phyloP scores from a whole-genome alignment of 2,797 vertebrate species.

The Myoxocephalus aenaeus region DNA sequence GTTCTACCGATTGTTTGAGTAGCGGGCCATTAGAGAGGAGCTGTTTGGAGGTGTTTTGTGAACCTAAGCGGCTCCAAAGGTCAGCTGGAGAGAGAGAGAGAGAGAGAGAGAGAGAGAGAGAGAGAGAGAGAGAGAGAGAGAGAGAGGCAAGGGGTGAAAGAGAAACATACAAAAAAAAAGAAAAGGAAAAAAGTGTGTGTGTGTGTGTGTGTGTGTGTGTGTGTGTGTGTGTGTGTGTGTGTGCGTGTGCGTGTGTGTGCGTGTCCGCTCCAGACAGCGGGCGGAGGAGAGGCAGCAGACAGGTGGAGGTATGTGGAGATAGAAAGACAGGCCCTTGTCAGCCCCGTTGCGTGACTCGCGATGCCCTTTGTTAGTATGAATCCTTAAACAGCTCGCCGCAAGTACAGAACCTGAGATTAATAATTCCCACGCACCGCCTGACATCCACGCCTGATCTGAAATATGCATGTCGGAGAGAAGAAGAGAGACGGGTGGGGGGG shows the following conservation, averaged over 20 bases:
- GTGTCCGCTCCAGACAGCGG: conserved; percentile 10
- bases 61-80: conserved; percentile 88
- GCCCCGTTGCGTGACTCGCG: conserved; percentile 75
- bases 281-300: conserved; percentile 51
- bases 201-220: too few relatives aligned
- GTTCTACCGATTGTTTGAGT: conserved; percentile 87
- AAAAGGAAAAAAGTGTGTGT: neutral
- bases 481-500: conserved; percentile 45
- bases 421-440: conserved; percentile 85
- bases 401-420: conserved; percentile 85
- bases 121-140: too few relatives aligned
- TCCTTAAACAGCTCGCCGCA: conserved; percentile 85
- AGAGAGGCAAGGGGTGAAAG: conserved; percentile 50
- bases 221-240: conserved; percentile 16
- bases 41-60: conserved; percentile 89
- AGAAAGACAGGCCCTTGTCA: conserved; percentile 81
- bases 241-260: conserved; percentile 11
- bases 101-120: conserved; percentile 57
- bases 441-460: conserved; percentile 84
- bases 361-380: conserved; percentile 89
- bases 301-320: conserved; percentile 62
- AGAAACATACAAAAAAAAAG: conserved; percentile 44
- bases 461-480: conserved; percentile 78
- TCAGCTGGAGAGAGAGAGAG: conserved; percentile 77
- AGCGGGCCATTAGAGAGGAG: conserved; percentile 88